These are phyloP conservation scores for Xenopus borealis DNA, from an alignment of 2,113 vertebrate species.

Conservation along the genomic window DNA sequence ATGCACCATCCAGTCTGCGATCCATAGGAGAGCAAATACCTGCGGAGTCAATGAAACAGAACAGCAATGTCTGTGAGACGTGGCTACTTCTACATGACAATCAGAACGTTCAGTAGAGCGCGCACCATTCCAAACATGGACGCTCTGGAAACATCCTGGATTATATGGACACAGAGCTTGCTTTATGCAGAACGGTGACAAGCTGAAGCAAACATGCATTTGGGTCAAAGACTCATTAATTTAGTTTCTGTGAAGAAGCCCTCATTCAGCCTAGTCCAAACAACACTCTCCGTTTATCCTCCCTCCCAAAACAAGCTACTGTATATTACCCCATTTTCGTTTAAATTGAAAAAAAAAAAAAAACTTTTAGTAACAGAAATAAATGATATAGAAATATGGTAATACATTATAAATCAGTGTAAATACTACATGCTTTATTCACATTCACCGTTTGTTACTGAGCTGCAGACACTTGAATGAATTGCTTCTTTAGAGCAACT, in stretches of 20 bases:
- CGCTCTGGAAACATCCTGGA: constrained; percentile 14
- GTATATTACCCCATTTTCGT: too few species aligned
- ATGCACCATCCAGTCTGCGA: constrained; percentile 95
- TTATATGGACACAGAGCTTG: constrained; percentile 7
- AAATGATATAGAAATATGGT: too few species aligned
- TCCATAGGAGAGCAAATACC: constrained; percentile 86
- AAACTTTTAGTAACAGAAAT: too few species aligned
- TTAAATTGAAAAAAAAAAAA: too few species aligned
- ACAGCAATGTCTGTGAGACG: not conserved
- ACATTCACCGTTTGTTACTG: too few species aligned
- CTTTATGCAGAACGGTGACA: constrained; percentile 7
- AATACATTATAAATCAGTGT: too few species aligned
- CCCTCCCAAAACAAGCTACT: not conserved
- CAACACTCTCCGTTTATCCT: not conserved
- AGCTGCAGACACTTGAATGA: too few species aligned
- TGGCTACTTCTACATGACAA: not conserved
- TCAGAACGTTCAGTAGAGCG: not conserved
- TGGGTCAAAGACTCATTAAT: not conserved
- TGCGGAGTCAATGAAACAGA: constrained; percentile 53
- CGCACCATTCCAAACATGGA: not conserved
- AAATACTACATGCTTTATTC: too few species aligned
- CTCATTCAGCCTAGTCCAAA: not conserved
- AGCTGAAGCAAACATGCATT: constrained; percentile 1
- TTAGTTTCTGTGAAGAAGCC: constrained; percentile 12
- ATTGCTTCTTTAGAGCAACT: too few species aligned